These are phyloP conservation scores for Redunca redunca DNA, from an alignment of 2,113 vertebrate species.

Conservation along the genomic window DNA sequence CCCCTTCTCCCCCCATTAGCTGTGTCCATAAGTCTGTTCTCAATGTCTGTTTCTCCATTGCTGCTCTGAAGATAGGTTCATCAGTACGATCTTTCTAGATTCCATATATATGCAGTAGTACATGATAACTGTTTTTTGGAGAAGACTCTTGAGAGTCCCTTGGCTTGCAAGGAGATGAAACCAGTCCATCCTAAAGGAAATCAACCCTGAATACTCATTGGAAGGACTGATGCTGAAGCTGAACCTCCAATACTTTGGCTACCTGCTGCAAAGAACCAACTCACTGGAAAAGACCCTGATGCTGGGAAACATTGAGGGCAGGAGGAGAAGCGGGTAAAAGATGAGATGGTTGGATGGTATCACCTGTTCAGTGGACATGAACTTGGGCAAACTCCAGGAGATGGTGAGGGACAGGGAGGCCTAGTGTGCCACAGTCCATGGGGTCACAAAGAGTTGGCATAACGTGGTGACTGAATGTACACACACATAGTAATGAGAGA, in stretches of 20 bases:
- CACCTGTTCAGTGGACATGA: not conserved
- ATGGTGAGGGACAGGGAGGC: not conserved
- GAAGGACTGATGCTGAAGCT: not conserved
- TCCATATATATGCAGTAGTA: not conserved
- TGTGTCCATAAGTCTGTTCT: not conserved
- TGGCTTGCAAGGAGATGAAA: not conserved
- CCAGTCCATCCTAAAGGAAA: not conserved
- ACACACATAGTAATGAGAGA: not conserved
- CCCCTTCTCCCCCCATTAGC: not conserved
- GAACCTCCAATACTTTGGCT: not conserved
- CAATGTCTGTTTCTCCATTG: not conserved
- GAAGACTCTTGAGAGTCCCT: not conserved
- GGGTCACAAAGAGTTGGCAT: not conserved
- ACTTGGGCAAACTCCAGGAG: not conserved
- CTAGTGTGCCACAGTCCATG: not conserved
- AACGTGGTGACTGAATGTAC: not conserved
- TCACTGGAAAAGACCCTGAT: not conserved
- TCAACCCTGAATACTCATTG: not conserved
- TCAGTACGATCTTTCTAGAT: not conserved
- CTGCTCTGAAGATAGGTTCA: not conserved
- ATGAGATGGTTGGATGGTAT: not conserved
- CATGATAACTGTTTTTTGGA: not conserved
- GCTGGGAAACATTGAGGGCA: not conserved
- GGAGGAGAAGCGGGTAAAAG: not conserved
- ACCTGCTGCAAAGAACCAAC: not conserved